Evolutionary conservation across 2,888 invertebrate genomes (phyloP), one percentile per base, ranked within the genome.

Genomic region (Tachina lurida): DNA sequence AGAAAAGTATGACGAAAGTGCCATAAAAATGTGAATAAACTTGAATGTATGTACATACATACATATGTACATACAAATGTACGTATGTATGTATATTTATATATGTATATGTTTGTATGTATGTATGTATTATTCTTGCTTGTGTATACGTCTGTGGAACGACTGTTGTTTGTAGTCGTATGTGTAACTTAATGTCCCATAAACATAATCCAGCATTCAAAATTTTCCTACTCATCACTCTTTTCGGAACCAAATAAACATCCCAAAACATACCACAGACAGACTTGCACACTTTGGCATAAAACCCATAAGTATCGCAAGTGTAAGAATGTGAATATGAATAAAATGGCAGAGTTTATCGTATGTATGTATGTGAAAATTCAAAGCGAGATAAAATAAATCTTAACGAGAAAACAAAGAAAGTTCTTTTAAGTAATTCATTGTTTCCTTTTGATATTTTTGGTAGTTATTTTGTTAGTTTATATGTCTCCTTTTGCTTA

Each of bases 131-230:
- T 41, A 22, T 58, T 60, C 22, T 54, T 19, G 41, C 22, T 68
- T 17, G 22, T 22, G 3, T 3, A 45, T n/a, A 52, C 58, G 65
- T 75, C 31, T 41, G 19, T 41, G 58, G 47, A 77, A 73, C 70
- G 73, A 74, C 68, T 56, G 74, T 41, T 60, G 58, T 71, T 31
- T 31, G 31, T n/a, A n/a, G n/a, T n/a, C n/a, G n/a, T 75, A 39
- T 49, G 31, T 84, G 45, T 22, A 63, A 65, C 22, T 63, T 68
- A 63, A 70, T 68, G 63, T 62, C 68, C 56, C 77, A 68, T 85
- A 76, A 65, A 84, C 22, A 54, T 71, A 60, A 79, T 70, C 79
- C 84, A 63, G 54, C 52, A 58, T 68, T 74, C 43, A 70, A 63
- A 71, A 67, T 47, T 54, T 19, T 70, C 39, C 60, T 45, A 68